Evolutionary conservation across 2,888 invertebrate species (phyloP), one percentile per base, ranked within the genome.

Genomic region (Pecten maximus): DNA sequence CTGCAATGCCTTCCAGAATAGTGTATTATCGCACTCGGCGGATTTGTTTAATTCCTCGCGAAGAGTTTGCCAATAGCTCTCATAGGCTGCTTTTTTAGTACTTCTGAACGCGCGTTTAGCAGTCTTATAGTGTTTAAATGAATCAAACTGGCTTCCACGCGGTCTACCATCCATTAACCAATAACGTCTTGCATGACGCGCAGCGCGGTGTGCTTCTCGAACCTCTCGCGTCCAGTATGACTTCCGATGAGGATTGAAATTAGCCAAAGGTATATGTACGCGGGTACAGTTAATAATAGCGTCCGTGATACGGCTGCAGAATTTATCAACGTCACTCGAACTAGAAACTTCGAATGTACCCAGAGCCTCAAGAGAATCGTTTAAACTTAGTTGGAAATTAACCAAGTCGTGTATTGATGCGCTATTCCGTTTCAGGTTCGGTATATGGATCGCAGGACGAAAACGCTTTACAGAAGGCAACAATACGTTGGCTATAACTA

Each of bases 121-220:
- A 0, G 44, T n/a, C 54, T 91, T 91, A 44, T 91, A 89, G 15
- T 50, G 23, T 8, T 19, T 40, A 35, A 88, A 91, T 10, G 91
- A 89, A 0, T 40, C n/a, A 40, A 44, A 50, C 16, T 60, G 74
- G 54, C 50, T 54, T 16, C 90, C 88, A 28, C 74, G 19, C 3
- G 90, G 88, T n/a, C 88, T 23, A 4, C 91, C 90, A 12, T 89
- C 88, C 40, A 39, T 28, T 35, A 91, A n/a, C 91, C 88, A 91
- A 0, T 89, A 40, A 4, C 40, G 40, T 3, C 88, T 88, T 10
- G 19, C 2, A 87, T 40, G 12, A 16, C 88, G 40, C 39, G 88
- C 88, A 8, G 39, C 54, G 15, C 40, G 86, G 16, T 87, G 88
- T 0, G 60, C 60, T 28, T 6, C 35, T 12, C 60, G 87, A 15